Percentiles rank a stretch among this genome's conserved stretches.
Conservation (phyloP, 2,113 vertebrate genomes). For the Charadrius vociferus region DNA sequence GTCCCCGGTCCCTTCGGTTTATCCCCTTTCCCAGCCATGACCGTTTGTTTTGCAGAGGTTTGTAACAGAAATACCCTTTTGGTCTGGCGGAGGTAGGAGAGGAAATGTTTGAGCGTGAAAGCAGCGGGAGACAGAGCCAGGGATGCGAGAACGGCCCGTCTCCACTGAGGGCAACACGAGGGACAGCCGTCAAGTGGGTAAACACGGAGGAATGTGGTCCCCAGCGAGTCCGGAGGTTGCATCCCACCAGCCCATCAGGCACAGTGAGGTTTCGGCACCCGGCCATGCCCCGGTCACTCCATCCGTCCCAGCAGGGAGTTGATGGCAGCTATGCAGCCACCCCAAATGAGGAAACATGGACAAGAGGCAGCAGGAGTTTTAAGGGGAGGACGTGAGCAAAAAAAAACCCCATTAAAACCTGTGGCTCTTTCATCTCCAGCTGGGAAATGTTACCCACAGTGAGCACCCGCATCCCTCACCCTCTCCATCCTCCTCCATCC, state of each 20-base stretch:
- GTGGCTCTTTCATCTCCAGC: not conserved
- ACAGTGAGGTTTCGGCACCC: not conserved
- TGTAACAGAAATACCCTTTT: not conserved
- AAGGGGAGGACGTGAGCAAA: not conserved
- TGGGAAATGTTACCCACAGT: not conserved
- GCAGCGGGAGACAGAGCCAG: not conserved
- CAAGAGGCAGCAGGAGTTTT: not conserved
- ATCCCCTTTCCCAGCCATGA: fast-evolving
- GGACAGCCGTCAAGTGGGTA: not conserved
- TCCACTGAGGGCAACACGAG: not conserved
- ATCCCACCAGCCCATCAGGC: not conserved
- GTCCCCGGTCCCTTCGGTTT: fast-evolving
- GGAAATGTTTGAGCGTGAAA: not conserved
- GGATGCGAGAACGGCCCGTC: not conserved
- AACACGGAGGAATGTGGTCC: not conserved
- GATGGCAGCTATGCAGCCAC: fast-evolving
- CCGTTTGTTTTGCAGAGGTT: not conserved
- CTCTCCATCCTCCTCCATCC: not conserved
- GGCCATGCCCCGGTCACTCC: not conserved
- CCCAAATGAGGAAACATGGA: not conserved
- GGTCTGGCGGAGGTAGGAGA: not conserved
- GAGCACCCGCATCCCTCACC: not conserved
- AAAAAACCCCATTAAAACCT: not conserved
- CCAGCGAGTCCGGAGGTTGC: fast-evolving
- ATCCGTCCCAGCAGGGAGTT: not conserved